A percentile compares a stretch with the other conserved stretches of the same genome.
Conservation (phyloP, 2,113 vertebrate genomes). For the Electrona antarctica region DNA sequence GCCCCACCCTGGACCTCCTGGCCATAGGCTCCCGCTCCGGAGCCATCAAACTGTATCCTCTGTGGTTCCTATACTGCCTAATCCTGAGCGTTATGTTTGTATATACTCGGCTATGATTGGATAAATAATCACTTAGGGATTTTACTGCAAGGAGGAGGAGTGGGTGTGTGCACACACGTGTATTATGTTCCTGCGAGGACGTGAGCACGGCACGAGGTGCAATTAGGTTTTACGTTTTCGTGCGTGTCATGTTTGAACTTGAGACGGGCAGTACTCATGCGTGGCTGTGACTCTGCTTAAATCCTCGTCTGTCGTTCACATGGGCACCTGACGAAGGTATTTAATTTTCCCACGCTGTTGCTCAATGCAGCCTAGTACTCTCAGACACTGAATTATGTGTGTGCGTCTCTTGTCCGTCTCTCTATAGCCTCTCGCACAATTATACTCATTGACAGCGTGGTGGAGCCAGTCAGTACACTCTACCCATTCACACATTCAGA, state of each 20-base stretch:
- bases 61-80: neutral
- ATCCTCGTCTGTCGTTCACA: conserved; percentile 9
- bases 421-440: conserved; percentile 32
- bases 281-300: conserved; percentile 12
- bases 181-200: neutral
- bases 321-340: conserved; percentile 25
- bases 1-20: conserved; percentile 86
- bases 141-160: neutral
- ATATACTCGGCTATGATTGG: neutral
- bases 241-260: conserved; percentile 40
- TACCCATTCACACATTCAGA: conserved; percentile 17
- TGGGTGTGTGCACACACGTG: neutral
- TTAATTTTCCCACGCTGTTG: conserved; percentile 57
- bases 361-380: conserved; percentile 19
- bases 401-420: conserved; percentile 6
- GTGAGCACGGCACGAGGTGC: neutral
- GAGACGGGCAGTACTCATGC: conserved; percentile 24
- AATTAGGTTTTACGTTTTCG: neutral
- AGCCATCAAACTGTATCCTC: conserved; percentile 98
- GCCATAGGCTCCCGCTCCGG: conserved; percentile 95
- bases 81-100: neutral
- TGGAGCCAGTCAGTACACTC: conserved; percentile 48
- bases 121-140: too few species aligned
- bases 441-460: conserved; percentile 27
- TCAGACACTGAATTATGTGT: conserved; percentile 9